A percentile compares a stretch with the other conserved stretches of the same genome.
phyloP scores from a whole-genome alignment of 1,140 invertebrate genomes.

The Ostrea denselamellosa region DNA sequence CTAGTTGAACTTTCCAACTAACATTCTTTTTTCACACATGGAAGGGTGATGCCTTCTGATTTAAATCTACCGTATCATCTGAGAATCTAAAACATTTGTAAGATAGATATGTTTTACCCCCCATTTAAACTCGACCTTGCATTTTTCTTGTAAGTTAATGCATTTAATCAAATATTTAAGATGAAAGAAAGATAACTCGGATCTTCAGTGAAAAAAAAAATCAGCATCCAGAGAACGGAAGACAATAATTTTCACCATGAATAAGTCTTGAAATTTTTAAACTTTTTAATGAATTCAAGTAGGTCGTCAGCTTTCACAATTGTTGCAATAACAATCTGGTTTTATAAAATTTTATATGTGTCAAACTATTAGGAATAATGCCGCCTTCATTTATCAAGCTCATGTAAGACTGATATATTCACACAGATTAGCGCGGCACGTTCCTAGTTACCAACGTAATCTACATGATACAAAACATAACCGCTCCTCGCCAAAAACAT shows the following conservation, averaged over 20 bases:
- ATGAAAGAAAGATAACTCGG: conserved; percentile 7
- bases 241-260: not conserved
- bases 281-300: not conserved
- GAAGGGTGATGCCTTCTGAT: conserved; percentile 31
- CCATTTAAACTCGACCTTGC: conserved; percentile 31
- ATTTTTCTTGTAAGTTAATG: conserved; percentile 31
- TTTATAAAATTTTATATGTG: conserved; percentile 24
- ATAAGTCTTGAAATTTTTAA: not conserved
- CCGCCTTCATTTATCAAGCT: conserved; percentile 32
- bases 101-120: conserved; percentile 35
- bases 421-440: conserved; percentile 20
- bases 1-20: conserved; percentile 19
- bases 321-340: not conserved
- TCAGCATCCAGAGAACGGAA: not conserved
- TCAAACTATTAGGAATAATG: conserved; percentile 2
- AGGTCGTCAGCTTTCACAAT: not conserved
- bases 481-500: conserved; percentile 3
- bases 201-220: not conserved
- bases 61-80: conserved; percentile 33
- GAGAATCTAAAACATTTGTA: conserved; percentile 34
- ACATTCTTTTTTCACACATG: conserved; percentile 16
- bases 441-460: conserved; percentile 17
- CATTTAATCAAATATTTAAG: conserved; percentile 36
- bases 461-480: conserved; percentile 17
- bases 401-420: conserved; percentile 8